Evolutionary conservation across 1,140 invertebrate species (phyloP).

Genomic region (Drosophila subpulchrella): DNA sequence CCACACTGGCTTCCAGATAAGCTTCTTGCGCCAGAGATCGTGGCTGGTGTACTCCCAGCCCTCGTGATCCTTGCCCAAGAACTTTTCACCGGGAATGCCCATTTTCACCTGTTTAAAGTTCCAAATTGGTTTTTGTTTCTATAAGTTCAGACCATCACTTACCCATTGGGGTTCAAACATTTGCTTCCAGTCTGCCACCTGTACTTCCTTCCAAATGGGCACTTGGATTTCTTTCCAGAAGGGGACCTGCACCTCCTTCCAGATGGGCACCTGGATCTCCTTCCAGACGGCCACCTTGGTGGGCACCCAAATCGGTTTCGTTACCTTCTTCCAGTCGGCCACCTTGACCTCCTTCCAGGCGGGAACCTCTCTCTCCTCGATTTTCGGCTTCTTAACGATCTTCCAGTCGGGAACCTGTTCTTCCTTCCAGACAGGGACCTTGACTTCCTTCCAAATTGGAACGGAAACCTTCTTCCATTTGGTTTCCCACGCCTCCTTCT

Average conservation of each 20-base stretch:
- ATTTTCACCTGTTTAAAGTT: conserved; percentile 85
- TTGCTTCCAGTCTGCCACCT: conserved; percentile 85
- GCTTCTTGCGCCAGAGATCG: conserved; percentile 91
- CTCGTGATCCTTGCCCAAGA: conserved; percentile 89
- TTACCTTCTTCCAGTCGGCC: conserved; percentile 87
- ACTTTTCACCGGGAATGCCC: conserved; percentile 90
- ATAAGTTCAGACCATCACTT: neutral
- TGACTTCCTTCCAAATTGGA: conserved; percentile 88
- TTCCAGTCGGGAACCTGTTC: conserved; percentile 87
- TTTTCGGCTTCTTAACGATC: conserved; percentile 86
- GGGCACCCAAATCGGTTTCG: conserved; percentile 87
- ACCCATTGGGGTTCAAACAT: conserved; percentile 88
- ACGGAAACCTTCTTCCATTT: conserved; percentile 87
- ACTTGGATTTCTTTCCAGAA: conserved; percentile 88
- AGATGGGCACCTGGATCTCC: conserved; percentile 85
- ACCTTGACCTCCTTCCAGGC: conserved; percentile 86
- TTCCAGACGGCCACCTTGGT: conserved; percentile 87
- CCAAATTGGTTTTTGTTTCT: conserved; percentile 34
- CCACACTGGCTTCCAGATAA: conserved; percentile 91
- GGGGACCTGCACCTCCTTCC: conserved; percentile 86
- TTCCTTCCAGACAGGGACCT: conserved; percentile 87
- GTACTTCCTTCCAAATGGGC: conserved; percentile 85
- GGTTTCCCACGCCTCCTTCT: conserved; percentile 89
- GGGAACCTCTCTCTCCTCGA: conserved; percentile 85
- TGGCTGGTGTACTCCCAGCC: conserved; percentile 91